Conservation (phyloP, 2,797 vertebrate genomes). For the Furcifer pardalis region DNA sequence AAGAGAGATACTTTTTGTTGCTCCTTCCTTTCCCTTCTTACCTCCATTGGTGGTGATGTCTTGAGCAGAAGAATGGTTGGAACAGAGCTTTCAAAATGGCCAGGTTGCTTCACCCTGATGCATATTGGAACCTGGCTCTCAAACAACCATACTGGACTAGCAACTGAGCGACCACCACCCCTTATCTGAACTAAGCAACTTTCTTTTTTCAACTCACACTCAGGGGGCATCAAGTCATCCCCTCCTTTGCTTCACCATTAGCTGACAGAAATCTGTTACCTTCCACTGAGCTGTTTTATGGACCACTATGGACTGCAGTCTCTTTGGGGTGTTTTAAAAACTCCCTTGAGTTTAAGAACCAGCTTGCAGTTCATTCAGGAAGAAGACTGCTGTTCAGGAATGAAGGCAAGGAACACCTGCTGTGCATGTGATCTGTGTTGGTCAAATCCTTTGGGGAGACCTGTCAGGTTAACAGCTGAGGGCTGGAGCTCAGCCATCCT, state of each 20-base stretch:
- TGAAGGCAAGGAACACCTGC: neutral
- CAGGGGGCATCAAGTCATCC: neutral
- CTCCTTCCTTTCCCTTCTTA: neutral
- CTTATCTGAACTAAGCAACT: neutral
- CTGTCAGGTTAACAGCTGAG: slow-evolving; percentile 11
- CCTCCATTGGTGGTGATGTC: neutral
- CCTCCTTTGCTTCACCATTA: neutral
- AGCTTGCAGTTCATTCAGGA: neutral
- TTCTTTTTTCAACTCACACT: neutral
- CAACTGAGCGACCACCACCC: neutral
- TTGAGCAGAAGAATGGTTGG: neutral
- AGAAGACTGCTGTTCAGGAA: neutral
- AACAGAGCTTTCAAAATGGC: neutral
- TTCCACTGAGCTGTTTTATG: neutral
- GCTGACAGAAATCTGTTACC: neutral
- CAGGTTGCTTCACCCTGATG: too few relatives aligned
- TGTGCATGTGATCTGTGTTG: neutral
- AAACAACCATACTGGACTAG: neutral
- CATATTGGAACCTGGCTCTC: too few relatives aligned
- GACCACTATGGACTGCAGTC: neutral
- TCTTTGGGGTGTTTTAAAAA: neutral
- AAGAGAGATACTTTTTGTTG: neutral
- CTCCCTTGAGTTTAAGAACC: neutral
- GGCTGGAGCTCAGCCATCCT: neutral
- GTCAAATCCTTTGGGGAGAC: slow-evolving; percentile 1